These are phyloP conservation scores for Drosophila borborema DNA, from an alignment of 2,888 invertebrate genomes.

Conservation along the genomic window DNA sequence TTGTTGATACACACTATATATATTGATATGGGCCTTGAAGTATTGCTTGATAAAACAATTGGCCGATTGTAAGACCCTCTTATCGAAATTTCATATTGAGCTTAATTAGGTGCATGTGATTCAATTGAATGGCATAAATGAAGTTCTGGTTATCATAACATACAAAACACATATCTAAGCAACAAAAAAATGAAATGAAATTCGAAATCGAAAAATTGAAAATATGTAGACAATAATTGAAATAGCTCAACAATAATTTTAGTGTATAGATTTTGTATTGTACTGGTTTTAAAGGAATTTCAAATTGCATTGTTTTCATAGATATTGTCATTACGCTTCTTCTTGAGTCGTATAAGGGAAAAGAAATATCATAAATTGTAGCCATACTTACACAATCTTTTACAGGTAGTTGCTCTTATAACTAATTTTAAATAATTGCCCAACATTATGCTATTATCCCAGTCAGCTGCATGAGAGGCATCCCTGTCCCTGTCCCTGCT, in stretches of 20 bases:
- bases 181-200: background rate
- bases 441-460: conserved; percentile 61
- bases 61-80: conserved; percentile 20
- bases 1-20: background rate
- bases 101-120: conserved; percentile 57
- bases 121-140: conserved; percentile 28
- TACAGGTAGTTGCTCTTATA: conserved; percentile 42
- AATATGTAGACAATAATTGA: too few species aligned
- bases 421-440: conserved; percentile 76
- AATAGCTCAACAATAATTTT: too few species aligned
- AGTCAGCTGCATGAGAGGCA: conserved; percentile 17
- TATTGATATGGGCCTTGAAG: conserved; percentile 5
- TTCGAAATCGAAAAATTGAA: too few species aligned
- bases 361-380: background rate
- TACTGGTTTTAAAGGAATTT: background rate
- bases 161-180: background rate
- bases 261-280: too few species aligned
- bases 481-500: background rate
- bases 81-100: conserved; percentile 32
- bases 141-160: conserved; percentile 18
- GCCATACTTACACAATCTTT: conserved; percentile 1
- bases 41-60: conserved; percentile 37
- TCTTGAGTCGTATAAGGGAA: background rate
- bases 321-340: background rate
- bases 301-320: conserved; percentile 1